Base-by-base conservation (phyloP, 2,888 invertebrate genomes). In the Hypomecis punctinalis region DNA sequence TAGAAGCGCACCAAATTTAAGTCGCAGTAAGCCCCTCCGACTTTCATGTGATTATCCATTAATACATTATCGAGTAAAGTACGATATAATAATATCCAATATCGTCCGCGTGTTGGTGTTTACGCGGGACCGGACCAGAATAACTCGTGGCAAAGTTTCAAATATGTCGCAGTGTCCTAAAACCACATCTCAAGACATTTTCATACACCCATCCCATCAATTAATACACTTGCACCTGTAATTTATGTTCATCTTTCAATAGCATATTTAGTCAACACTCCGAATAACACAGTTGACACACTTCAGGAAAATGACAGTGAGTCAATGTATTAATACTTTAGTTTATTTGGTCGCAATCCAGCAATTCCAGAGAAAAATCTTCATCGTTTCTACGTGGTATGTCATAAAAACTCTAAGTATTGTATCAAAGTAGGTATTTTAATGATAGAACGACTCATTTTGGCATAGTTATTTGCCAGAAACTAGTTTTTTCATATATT, bases 71-170 rank as follows among this genome's bases (percentile, higher is more conserved):
- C 79, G 75, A 76, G 70, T 61, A 70, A 73, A 76, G 70, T 61
- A 70, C 72, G 72, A 77, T 79, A 82, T 83, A 82, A 83, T 86
- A 85, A 84, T 82, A 79, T 78, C 73, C 74, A 75, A 77, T 78
- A 79, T 73, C 70, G 75, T 76, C 76, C 75, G 64, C 74, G 73
- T 78, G 76, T 71, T 74, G 79, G 81, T 90, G 89, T 90, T 93
- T 92, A 90, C 91, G 89, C 82, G 84, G 82, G 79, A 71, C 81
- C 70, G 76, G 81, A 83, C 87, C 71, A 83, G 79, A 93, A 93
- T 93, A 93, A 76, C 81, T 81, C 72, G 86, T 93, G 93, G 93
- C 93, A 92, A 83, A 82, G 92, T 82, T 91, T 93, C 93, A 93
- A 92, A 92, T 92, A 93, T 92, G 93, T 92, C 91, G 87, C 85